Percentiles rank a stretch among this genome's conserved stretches.
These are phyloP conservation scores for Sepiola atlantica DNA, from an alignment of 2,888 invertebrate genomes.

Conservation along the genomic window DNA sequence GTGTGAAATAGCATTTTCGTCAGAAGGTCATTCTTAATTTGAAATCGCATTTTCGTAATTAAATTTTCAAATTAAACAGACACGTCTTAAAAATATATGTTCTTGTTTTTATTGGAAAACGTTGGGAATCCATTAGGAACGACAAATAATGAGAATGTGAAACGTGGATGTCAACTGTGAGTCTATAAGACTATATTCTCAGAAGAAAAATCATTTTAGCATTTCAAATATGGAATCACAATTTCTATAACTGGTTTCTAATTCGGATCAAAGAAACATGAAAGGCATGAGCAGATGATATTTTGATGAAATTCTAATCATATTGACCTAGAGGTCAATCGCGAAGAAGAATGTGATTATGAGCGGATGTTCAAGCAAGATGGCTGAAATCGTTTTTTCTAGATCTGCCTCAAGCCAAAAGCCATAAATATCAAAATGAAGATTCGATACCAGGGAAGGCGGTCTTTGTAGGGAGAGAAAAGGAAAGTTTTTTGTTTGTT, in stretches of 20 bases:
- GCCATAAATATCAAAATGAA: not conserved
- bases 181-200: not conserved
- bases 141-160: not conserved
- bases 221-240: not conserved
- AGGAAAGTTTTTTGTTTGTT: too few species aligned
- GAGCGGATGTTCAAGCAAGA: not conserved
- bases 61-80: not conserved
- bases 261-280: not conserved
- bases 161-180: not conserved
- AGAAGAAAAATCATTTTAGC: not conserved
- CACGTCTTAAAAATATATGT: not conserved
- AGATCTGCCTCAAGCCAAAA: not conserved
- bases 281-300: not conserved
- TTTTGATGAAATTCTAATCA: slow-evolving; percentile 12
- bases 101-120: not conserved
- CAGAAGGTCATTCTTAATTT: too few species aligned
- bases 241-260: slow-evolving; percentile 1
- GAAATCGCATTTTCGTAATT: too few species aligned
- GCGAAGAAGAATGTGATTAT: not conserved
- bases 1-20: too few species aligned
- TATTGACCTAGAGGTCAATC: not conserved
- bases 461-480: too few species aligned
- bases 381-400: not conserved
- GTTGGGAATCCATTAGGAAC: not conserved
- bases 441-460: too few species aligned